A percentile compares a stretch with the other conserved stretches of the same genome.
These are phyloP conservation scores for Elegia similella DNA, from an alignment of 2,888 invertebrate genomes.

Conservation along the genomic window DNA sequence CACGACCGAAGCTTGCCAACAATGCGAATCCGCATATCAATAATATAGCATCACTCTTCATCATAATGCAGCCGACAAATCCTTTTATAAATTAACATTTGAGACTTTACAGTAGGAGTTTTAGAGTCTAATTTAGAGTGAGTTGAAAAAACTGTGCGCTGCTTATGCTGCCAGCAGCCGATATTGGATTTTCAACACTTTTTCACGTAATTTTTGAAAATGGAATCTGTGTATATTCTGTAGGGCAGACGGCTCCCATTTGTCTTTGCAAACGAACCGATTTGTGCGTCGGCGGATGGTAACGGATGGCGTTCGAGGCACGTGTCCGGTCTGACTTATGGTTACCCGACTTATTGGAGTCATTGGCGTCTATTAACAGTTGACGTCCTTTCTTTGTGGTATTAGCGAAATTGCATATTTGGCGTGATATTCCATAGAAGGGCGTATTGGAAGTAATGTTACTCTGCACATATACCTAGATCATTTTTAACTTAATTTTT, in stretches of 20 bases:
- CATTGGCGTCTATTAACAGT: conserved; percentile 62
- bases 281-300: conserved; percentile 75
- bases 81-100: conserved; percentile 28
- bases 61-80: conserved; percentile 38
- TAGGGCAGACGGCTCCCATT: conserved; percentile 64
- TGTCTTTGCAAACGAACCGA: conserved; percentile 79
- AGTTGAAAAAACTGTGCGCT: conserved; percentile 41
- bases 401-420: conserved; percentile 18
- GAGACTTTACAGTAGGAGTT: conserved; percentile 21
- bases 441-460: too few species aligned
- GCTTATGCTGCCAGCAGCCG: conserved; percentile 40
- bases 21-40: conserved; percentile 53
- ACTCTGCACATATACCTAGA: too few species aligned
- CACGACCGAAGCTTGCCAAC: conserved; percentile 52
- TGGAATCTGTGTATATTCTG: conserved; percentile 59
- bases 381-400: conserved; percentile 22
- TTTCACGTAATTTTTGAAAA: conserved; percentile 71
- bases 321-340: conserved; percentile 70
- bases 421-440: conserved; percentile 1
- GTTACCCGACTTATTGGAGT: conserved; percentile 57
- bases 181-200: conserved; percentile 66
- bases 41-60: conserved; percentile 50
- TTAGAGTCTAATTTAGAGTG: conserved; percentile 31
- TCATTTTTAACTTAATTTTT: too few species aligned
- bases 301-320: conserved; percentile 71